Evolutionary conservation across 2,888 invertebrate species (phyloP).

Genomic region (Drosophila melanocephala): DNA sequence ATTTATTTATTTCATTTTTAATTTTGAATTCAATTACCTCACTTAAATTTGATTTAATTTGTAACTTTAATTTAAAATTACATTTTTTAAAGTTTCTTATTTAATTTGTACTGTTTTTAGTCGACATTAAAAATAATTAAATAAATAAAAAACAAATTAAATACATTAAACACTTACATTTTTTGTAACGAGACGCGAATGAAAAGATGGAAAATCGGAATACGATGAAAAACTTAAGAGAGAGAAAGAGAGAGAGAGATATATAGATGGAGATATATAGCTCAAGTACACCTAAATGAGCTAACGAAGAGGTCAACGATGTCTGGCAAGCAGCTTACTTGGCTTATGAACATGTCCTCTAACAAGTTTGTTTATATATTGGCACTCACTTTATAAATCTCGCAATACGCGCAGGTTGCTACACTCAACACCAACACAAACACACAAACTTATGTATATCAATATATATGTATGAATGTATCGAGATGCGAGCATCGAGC

Average conservation of each 20-base stretch:
- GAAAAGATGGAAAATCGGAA: background rate
- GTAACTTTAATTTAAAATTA: background rate
- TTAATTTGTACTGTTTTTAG: background rate
- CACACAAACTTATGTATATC: background rate
- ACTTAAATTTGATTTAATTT: background rate
- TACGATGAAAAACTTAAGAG: background rate
- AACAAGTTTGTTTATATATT: conserved; percentile 64
- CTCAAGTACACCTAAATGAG: conserved; percentile 29
- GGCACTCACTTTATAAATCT: conserved; percentile 13
- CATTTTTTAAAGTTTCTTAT: background rate
- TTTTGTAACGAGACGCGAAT: background rate
- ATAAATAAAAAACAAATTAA: background rate
- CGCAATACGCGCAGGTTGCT: conserved; percentile 33
- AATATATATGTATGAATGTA: background rate
- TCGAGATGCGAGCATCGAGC: conserved; percentile 5
- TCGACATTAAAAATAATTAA: background rate
- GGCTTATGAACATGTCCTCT: conserved; percentile 58
- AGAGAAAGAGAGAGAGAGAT: background rate
- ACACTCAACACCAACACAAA: conserved; percentile 36
- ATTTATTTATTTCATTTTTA: background rate
- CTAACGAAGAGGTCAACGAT: conserved; percentile 38
- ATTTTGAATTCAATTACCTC: background rate
- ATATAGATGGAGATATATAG: background rate
- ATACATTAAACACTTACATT: background rate
- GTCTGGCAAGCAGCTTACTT: conserved; percentile 44